Percentiles rank a stretch among this genome's conserved stretches.
Evolutionary conservation across 2,888 invertebrate species (phyloP).

Genomic region (Eupithecia vulgata): DNA sequence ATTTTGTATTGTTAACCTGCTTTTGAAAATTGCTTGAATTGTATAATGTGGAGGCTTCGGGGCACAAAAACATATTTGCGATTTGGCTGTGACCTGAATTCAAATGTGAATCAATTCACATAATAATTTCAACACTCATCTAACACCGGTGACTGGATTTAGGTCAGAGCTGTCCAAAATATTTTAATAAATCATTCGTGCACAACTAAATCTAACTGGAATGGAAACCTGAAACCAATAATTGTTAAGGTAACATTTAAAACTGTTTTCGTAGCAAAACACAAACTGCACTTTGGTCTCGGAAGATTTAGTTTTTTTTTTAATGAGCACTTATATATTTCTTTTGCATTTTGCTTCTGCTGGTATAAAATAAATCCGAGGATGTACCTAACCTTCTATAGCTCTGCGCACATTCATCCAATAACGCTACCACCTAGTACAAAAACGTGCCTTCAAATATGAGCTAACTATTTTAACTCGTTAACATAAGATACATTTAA

Average conservation of each 20-base stretch:
- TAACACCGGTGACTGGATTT: neutral
- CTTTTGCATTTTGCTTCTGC: neutral
- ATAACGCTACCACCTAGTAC: no score
- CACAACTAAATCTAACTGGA: neutral
- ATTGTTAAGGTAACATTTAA: neutral
- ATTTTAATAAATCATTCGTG: neutral
- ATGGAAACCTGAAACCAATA: neutral
- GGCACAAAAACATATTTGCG: neutral
- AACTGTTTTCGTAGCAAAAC: neutral
- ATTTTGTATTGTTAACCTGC: neutral
- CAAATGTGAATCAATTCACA: constrained; percentile 1
- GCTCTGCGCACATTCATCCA: no score
- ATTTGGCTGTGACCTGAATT: neutral
- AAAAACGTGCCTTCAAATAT: no score
- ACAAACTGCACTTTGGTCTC: neutral
- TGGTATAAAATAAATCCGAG: neutral
- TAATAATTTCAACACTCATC: neutral
- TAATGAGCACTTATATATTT: no score
- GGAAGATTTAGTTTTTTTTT: no score
- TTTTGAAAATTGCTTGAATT: neutral
- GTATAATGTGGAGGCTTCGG: neutral
- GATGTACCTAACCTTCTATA: neutral
- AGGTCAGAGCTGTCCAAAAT: neutral
- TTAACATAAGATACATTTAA: no score
- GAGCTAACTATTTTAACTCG: no score